phyloP scores from a whole-genome alignment of 2,797 vertebrate genomes.

The Smutsia temminckii region DNA sequence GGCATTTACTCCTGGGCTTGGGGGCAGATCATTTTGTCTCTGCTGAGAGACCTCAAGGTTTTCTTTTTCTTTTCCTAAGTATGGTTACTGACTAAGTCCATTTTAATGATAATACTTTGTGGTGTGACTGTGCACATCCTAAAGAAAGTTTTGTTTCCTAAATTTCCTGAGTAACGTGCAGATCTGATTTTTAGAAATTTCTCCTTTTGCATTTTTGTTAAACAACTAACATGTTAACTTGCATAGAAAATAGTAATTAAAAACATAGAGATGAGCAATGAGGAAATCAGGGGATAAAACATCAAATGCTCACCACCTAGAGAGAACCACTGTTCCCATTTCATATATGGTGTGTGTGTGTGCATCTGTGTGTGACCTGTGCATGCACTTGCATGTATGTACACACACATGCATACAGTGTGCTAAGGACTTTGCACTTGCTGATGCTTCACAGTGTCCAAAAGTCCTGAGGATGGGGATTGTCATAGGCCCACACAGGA shows the following conservation, averaged over 20 bases:
- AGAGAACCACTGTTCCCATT: neutral
- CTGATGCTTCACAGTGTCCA: too few relatives aligned
- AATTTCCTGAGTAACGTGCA: neutral
- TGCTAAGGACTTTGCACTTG: neutral
- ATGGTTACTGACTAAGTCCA: neutral
- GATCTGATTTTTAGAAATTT: neutral
- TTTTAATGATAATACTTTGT: neutral
- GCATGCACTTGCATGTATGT: neutral
- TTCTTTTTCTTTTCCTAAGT: neutral
- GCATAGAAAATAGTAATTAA: neutral
- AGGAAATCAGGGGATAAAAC: neutral
- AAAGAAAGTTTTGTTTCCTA: neutral
- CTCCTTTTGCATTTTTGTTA: neutral
- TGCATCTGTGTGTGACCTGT: too few relatives aligned
- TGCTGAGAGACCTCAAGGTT: too few relatives aligned
- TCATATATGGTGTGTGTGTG: accelerated
- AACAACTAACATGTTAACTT: neutral
- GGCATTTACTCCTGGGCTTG: accelerated
- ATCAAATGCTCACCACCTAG: neutral
- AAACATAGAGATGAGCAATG: neutral
- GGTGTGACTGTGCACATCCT: neutral
- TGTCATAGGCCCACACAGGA: too few relatives aligned
- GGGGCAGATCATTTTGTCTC: neutral
- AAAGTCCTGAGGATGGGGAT: neutral
- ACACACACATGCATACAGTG: accelerated